phyloP scores from a whole-genome alignment of 1,140 invertebrate species.

The Semibalanus balanoides region DNA sequence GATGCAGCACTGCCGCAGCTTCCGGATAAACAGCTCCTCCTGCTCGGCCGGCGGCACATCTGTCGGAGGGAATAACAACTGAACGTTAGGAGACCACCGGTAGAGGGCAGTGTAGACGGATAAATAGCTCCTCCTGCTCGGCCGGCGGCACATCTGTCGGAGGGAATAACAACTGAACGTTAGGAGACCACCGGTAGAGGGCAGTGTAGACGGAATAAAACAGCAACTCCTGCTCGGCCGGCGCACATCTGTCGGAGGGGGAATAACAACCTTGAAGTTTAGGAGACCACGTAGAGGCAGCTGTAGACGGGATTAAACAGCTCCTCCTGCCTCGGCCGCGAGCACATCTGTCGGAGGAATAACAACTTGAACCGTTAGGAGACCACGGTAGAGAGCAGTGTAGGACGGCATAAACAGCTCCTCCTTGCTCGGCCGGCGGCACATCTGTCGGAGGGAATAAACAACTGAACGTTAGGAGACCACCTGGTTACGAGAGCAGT shows the following conservation, averaged over 20 bases:
- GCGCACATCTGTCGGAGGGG: conserved; percentile 68
- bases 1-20: conserved; percentile 94
- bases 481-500: too few relatives aligned
- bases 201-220: too few relatives aligned
- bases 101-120: too few relatives aligned
- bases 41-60: conserved; percentile 87
- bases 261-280: not conserved
- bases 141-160: conserved; percentile 74
- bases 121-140: conserved; percentile 51
- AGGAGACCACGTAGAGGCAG: too few relatives aligned
- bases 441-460: conserved; percentile 58
- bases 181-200: too few relatives aligned
- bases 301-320: too few relatives aligned
- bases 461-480: too few relatives aligned
- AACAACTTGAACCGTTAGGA: too few relatives aligned
- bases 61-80: conserved; percentile 35
- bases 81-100: too few relatives aligned
- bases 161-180: conserved; percentile 11
- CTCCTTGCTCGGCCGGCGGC: conserved; percentile 80
- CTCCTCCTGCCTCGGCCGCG: too few relatives aligned
- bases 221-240: conserved; percentile 58
- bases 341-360: too few relatives aligned
- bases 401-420: conserved; percentile 97
- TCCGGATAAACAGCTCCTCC: conserved; percentile 93
- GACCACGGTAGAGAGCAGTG: too few relatives aligned